Percentiles rank a stretch among this genome's conserved stretches.
phyloP scores from a whole-genome alignment of 1,140 invertebrate genomes.

The Brachionus asplanchnoidis region DNA sequence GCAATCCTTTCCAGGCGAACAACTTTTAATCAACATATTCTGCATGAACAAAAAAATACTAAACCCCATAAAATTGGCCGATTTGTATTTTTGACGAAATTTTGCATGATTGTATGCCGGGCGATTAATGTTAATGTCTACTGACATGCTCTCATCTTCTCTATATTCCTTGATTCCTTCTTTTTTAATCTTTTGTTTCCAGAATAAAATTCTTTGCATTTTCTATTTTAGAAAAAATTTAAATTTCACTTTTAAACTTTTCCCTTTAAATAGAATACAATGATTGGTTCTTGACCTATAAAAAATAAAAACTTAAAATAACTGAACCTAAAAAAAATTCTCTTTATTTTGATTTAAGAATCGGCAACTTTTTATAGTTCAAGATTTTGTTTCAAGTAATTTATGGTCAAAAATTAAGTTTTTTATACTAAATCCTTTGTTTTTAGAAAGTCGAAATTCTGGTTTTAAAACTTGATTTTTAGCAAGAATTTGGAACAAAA shows the following conservation, averaged over 20 bases:
- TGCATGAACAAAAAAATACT: not conserved
- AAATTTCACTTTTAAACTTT: conserved; percentile 9
- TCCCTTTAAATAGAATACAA: not conserved
- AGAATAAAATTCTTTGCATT: not conserved
- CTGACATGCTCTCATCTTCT: not conserved
- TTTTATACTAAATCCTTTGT: not conserved
- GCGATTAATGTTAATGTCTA: not conserved
- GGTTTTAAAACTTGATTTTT: not conserved
- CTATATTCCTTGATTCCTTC: not conserved
- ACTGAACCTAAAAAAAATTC: not conserved
- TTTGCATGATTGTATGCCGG: not conserved
- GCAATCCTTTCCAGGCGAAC: not conserved
- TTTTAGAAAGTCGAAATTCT: not conserved
- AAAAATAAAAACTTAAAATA: not conserved
- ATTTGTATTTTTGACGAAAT: not conserved
- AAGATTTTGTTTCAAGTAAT: not conserved
- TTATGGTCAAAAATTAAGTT: not conserved
- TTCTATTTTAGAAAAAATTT: not conserved
- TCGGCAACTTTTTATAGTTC: not conserved
- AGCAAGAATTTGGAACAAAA: not conserved
- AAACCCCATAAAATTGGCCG: not conserved
- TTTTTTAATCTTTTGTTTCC: not conserved
- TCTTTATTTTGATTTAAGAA: not conserved
- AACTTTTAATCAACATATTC: not conserved
- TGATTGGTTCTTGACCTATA: not conserved